phyloP scores from a whole-genome alignment of 2,888 invertebrate species.

The Cephus nigrinus region DNA sequence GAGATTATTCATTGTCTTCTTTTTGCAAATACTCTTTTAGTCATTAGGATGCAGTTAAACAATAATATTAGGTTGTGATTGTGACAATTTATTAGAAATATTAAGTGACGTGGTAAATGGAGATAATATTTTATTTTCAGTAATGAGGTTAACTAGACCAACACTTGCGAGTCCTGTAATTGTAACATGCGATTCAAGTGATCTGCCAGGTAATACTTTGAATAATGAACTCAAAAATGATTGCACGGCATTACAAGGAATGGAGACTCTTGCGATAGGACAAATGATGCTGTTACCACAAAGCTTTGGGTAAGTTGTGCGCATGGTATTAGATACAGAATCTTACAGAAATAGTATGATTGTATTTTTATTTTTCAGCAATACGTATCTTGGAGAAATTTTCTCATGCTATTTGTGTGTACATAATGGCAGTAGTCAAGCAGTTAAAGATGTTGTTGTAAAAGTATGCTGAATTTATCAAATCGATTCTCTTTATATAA shows the following conservation, averaged over 20 bases:
- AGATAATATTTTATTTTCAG: constrained; percentile 65
- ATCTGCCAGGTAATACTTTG: constrained; percentile 85
- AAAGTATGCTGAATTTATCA: constrained; percentile 70
- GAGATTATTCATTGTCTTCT: constrained; percentile 2
- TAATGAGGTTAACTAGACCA: constrained; percentile 95
- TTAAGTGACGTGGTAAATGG: neutral
- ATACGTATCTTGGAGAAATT: constrained; percentile 97
- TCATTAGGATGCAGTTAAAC: neutral
- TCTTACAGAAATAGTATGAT: neutral
- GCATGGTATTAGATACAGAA: neutral
- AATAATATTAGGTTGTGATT: too few relatives aligned
- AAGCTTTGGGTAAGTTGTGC: constrained; percentile 83
- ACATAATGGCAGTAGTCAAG: constrained; percentile 91
- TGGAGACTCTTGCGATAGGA: constrained; percentile 86
- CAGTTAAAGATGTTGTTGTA: constrained; percentile 84
- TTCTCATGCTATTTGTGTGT: constrained; percentile 98
- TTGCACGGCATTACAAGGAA: constrained; percentile 83
- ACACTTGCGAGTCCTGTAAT: constrained; percentile 85
- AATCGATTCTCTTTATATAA: constrained; percentile 8
- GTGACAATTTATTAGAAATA: neutral
- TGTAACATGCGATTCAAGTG: constrained; percentile 86
- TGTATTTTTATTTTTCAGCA: constrained; percentile 68
- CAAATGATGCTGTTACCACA: constrained; percentile 94
- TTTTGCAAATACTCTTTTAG: neutral
- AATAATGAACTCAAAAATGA: constrained; percentile 84